Evolutionary conservation across 2,888 invertebrate species (phyloP).

Genomic region (Drosophila neutralis): DNA sequence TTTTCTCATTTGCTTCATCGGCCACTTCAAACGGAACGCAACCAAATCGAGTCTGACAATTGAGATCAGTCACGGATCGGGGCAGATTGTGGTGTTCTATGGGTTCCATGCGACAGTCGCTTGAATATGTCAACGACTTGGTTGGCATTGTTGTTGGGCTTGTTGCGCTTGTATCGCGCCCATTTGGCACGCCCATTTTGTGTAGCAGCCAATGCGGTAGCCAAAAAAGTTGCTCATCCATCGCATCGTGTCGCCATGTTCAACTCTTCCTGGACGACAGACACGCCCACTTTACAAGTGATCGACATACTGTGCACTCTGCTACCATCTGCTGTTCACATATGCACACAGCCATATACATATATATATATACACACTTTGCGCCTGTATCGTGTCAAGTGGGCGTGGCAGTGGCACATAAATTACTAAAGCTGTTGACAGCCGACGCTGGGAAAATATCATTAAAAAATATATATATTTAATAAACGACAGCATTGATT

Average conservation of each 20-base stretch:
- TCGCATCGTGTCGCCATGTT: constrained; percentile 52
- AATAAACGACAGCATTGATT: constrained; percentile 74
- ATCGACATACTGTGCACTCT: constrained; percentile 47
- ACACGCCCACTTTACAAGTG: constrained; percentile 69
- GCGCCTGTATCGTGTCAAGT: constrained; percentile 41
- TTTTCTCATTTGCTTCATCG: constrained; percentile 28
- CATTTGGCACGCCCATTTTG: constrained; percentile 67
- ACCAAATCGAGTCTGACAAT: constrained; percentile 69
- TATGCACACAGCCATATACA: neutral
- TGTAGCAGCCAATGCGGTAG: constrained; percentile 74
- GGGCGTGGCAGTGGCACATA: constrained; percentile 70
- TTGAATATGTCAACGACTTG: constrained; percentile 69
- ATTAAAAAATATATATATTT: constrained; percentile 64
- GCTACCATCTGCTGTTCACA: constrained; percentile 46
- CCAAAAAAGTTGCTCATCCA: constrained; percentile 63
- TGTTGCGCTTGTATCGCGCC: constrained; percentile 22
- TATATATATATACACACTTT: constrained; percentile 4
- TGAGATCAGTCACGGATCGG: constrained; percentile 32
- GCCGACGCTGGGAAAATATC: constrained; percentile 61
- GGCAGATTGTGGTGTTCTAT: constrained; percentile 1
- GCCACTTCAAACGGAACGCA: constrained; percentile 65
- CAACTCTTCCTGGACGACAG: constrained; percentile 68
- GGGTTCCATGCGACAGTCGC: constrained; percentile 18
- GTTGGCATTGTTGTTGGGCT: constrained; percentile 28
- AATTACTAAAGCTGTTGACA: constrained; percentile 73